A percentile compares a stretch with the other conserved stretches of the same genome.
Conservation (phyloP, 1,140 invertebrate species). For the Lucilia sericata region DNA sequence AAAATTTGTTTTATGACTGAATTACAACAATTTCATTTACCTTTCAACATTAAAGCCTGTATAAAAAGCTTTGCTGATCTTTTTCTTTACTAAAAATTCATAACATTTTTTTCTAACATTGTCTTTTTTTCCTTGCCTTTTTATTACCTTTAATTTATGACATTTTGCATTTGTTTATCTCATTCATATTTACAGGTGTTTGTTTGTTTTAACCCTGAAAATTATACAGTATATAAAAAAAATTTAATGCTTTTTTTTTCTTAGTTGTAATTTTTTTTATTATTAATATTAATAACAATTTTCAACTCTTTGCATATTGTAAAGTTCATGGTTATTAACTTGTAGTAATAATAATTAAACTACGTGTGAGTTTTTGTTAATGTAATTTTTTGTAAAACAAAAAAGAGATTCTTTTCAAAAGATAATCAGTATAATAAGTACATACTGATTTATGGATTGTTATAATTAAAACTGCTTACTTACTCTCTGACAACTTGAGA, state of each 20-base stretch:
- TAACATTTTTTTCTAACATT: no score
- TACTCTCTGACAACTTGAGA: no score
- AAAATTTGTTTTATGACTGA: no score
- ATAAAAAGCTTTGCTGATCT: no score
- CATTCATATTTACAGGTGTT: slow-evolving; percentile 27
- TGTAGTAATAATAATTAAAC: background rate
- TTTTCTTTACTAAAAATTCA: no score
- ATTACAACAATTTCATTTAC: no score
- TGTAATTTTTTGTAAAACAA: background rate
- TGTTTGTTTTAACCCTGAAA: slow-evolving; percentile 35
- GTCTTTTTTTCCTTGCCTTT: background rate
- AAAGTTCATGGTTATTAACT: slow-evolving; percentile 32
- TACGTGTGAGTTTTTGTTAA: background rate
- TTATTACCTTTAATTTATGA: background rate
- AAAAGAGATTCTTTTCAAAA: slow-evolving; percentile 23
- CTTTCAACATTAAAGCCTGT: no score
- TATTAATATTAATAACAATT: background rate
- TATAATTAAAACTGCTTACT: slow-evolving; percentile 29
- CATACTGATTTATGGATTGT: slow-evolving; percentile 30
- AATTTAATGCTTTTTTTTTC: background rate
- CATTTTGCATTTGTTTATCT: background rate
- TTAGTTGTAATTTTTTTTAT: background rate
- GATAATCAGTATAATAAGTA: background rate
- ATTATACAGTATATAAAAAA: background rate
- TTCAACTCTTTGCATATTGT: slow-evolving; percentile 30